Conservation (phyloP, 2,113 vertebrate species). For the Catagonus wagneri region DNA sequence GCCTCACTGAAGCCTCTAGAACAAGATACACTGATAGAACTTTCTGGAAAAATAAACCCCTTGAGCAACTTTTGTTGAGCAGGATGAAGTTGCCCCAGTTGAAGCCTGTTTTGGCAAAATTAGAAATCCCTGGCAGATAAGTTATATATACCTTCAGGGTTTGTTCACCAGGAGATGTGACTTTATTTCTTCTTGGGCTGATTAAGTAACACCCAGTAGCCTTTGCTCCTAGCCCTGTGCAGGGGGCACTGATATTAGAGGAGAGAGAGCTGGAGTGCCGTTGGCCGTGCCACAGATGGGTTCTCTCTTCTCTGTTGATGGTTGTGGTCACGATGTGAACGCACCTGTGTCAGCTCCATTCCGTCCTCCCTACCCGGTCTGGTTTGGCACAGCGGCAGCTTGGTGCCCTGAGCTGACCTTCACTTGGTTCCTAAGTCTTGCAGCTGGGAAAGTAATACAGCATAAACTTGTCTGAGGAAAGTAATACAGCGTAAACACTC, state of each 20-base stretch:
- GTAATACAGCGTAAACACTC: neutral
- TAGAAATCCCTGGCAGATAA: neutral
- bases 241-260: neutral
- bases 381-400: rapidly evolving
- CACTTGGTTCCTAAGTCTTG: no score
- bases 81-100: neutral
- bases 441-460: no score
- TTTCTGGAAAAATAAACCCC: neutral
- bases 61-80: conserved; percentile 18
- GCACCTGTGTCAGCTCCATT: rapidly evolving
- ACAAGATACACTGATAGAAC: neutral
- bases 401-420: no score
- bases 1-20: neutral
- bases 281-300: rapidly evolving
- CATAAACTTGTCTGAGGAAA: neutral
- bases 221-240: no score
- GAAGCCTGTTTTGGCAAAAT: neutral
- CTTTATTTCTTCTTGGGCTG: neutral
- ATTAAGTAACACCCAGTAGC: rapidly evolving
- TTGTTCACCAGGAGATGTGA: neutral
- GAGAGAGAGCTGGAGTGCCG: rapidly evolving
- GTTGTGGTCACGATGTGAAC: rapidly evolving
- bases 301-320: neutral
- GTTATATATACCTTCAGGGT: rapidly evolving
- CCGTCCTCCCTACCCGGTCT: rapidly evolving